Conservation (phyloP, 2,113 vertebrate genomes). For the Odocoileus hemionus region DNA sequence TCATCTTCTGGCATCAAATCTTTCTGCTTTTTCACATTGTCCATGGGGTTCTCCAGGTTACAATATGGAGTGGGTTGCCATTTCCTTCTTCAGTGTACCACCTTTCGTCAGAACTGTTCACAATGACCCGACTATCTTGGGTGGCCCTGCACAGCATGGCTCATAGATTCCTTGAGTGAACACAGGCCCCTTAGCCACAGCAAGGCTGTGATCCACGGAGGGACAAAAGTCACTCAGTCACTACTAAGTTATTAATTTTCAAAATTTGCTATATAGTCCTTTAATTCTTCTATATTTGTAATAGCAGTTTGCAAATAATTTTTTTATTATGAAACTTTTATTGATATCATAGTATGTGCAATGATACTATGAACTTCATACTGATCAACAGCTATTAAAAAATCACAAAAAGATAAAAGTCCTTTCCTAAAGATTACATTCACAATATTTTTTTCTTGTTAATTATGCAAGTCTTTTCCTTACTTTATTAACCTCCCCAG, state of each 20-base stretch:
- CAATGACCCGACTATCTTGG: too few relatives aligned
- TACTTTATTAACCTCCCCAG: not conserved
- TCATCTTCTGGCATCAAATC: too few relatives aligned
- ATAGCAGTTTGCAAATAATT: not conserved
- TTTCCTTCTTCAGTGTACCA: too few relatives aligned
- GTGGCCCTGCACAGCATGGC: too few relatives aligned
- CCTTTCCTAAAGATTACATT: not conserved
- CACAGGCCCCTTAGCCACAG: too few relatives aligned
- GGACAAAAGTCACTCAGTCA: not conserved
- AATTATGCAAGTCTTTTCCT: not conserved
- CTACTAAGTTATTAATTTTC: not conserved
- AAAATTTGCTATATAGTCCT: not conserved
- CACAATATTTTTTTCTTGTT: not conserved
- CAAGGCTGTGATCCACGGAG: too few relatives aligned
- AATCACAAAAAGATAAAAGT: not conserved
- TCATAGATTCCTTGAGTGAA: too few relatives aligned
- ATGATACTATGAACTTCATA: not conserved
- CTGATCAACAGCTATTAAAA: not conserved
- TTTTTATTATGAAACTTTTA: not conserved
- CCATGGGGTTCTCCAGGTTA: too few relatives aligned
- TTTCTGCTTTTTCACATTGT: too few relatives aligned
- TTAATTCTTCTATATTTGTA: not conserved
- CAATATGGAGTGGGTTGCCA: too few relatives aligned
- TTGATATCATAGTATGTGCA: not conserved
- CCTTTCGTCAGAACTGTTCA: too few relatives aligned